Evolutionary conservation across 2,888 invertebrate species (phyloP), one percentile per base, ranked within the genome.

Genomic region (Pachliopta kotzebuea): DNA sequence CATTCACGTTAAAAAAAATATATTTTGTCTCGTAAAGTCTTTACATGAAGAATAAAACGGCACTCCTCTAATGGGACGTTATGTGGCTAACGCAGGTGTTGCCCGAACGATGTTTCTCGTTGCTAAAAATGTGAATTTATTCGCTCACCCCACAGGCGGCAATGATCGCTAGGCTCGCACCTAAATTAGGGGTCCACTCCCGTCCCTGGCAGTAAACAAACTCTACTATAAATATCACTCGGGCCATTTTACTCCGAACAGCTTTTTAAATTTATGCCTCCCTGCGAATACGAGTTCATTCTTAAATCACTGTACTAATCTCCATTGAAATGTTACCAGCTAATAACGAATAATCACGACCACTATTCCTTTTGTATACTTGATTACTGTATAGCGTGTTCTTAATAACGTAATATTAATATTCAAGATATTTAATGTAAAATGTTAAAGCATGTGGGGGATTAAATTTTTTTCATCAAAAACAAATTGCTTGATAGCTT

Each of bases 91-190:
- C 82, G 73, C 87, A 86, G 87, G 87, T 87, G 87, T 79, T 79
- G 76, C 62, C 76, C 74, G 70, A 77, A 79, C 80, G 77, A 77
- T 79, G 84, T 79, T 80, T 65, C 68, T 69, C 68, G 62, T 66
- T 78, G 83, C 87, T 87, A 86, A 89, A 89, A 88, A 88, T 87
- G 88, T 83, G 88, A 86, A 89, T 90, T 90, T 90, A 90, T 88
- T 84, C 83, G 76, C 76, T 76, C 82, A 74, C 80, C 85, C 81
- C 76, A 74, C 80, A 84, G 84, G 80, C 85, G 81, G 85, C 88
- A 85, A 90, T 89, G 88, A 90, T 90, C 87, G 86, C 79, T 76
- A 77, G 82, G 84, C 86, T 88, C 87, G 82, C 83, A 82, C 85
- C 85, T 89, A 90, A 89, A 89, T 90, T 89, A 87, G 86, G 84